A percentile compares a stretch with the other conserved stretches of the same genome.
Evolutionary conservation across 2,888 invertebrate genomes (phyloP).

Genomic region (Mactromeris polynyma): DNA sequence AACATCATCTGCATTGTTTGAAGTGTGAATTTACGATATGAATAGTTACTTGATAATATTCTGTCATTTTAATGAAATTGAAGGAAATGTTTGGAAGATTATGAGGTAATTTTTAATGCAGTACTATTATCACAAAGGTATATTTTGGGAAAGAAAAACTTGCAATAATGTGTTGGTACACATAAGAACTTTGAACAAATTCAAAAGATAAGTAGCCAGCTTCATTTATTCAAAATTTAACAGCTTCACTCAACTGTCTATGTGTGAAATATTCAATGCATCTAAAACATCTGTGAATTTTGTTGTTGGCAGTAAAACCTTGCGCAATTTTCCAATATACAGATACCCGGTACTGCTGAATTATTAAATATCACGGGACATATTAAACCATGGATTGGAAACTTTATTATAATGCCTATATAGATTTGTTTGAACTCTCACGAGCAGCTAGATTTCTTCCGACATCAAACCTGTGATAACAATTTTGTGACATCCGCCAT

Average conservation of each 20-base stretch:
- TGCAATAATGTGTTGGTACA: background rate
- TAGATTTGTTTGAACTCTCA: no score
- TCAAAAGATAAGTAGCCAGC: background rate
- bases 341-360: no score
- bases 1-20: background rate
- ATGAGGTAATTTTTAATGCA: background rate
- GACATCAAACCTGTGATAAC: no score
- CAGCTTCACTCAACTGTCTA: background rate
- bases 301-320: no score
- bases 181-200: background rate
- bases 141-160: background rate
- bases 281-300: no score
- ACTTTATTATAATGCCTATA: no score
- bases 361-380: no score
- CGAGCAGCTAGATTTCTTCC: no score
- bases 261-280: no score
- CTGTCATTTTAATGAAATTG: background rate
- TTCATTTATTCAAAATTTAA: background rate
- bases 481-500: no score
- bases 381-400: no score
- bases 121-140: background rate
- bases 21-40: background rate
- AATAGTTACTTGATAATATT: background rate
- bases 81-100: background rate
- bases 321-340: no score